phyloP scores from a whole-genome alignment of 2,888 invertebrate species.

The Caenorhabditis sp. region DNA sequence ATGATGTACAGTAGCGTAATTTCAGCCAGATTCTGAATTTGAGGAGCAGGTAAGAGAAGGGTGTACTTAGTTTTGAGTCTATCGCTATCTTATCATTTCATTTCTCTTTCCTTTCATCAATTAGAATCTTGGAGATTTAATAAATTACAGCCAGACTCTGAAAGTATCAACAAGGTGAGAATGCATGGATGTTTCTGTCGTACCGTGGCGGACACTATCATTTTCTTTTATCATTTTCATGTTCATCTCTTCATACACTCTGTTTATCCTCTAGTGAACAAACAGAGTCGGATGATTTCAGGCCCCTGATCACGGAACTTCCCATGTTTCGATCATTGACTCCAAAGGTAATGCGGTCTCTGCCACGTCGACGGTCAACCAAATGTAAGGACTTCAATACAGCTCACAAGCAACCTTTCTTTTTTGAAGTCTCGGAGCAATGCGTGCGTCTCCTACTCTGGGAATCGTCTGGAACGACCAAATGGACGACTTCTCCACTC shows the following conservation, averaged over 20 bases:
- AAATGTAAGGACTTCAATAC: slow-evolving; percentile 70
- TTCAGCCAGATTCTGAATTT: slow-evolving; percentile 27
- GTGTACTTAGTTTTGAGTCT: slow-evolving; percentile 9
- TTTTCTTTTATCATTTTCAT: slow-evolving; percentile 75
- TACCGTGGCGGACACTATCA: slow-evolving; percentile 30
- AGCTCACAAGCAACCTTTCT: not conserved
- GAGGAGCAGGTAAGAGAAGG: slow-evolving; percentile 21
- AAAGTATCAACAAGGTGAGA: slow-evolving; percentile 55
- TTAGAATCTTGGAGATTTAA: too few species aligned
- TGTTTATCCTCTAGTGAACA: slow-evolving; percentile 73
- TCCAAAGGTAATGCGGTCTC: slow-evolving; percentile 92
- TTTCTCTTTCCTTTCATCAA: not conserved
- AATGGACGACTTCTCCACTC: slow-evolving; percentile 82
- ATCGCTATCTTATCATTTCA: slow-evolving; percentile 20
- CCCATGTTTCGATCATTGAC: slow-evolving; percentile 88
- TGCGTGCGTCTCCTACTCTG: slow-evolving; percentile 72
- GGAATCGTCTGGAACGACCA: slow-evolving; percentile 78
- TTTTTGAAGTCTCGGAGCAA: slow-evolving; percentile 70
- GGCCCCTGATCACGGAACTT: slow-evolving; percentile 87
- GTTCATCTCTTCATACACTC: not conserved
- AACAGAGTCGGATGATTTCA: slow-evolving; percentile 8
- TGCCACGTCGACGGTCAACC: slow-evolving; percentile 90
- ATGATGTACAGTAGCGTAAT: not conserved
- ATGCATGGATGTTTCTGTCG: slow-evolving; percentile 42
- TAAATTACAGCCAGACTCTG: slow-evolving; percentile 54